These are phyloP conservation scores for Pollenia griseotomentosa DNA, from an alignment of 2,888 invertebrate genomes.

Conservation along the genomic window DNA sequence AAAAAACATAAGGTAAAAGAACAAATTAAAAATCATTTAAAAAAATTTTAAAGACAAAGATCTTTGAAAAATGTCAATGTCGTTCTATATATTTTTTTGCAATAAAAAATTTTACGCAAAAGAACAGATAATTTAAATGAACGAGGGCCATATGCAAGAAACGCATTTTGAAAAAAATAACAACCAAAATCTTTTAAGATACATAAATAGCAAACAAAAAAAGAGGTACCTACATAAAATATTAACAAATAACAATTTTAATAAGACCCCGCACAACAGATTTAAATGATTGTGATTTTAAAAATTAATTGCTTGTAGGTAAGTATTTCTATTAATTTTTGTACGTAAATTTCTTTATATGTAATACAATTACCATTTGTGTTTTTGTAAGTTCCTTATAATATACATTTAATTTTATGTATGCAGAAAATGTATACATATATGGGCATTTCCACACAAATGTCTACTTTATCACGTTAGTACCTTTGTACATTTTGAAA, in stretches of 20 bases:
- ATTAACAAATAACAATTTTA: background rate
- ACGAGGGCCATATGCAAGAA: background rate
- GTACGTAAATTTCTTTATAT: background rate
- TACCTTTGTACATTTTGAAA: too few relatives aligned
- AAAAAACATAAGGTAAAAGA: conserved; percentile 21
- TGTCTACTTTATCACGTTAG: too few relatives aligned
- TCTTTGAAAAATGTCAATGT: conserved; percentile 30
- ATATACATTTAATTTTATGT: background rate
- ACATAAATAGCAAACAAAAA: background rate
- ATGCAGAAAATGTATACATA: too few relatives aligned
- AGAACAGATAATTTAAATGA: background rate
- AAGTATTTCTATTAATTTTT: background rate
- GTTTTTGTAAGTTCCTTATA: background rate
- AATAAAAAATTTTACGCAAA: background rate
- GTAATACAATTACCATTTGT: background rate
- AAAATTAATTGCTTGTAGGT: conserved; percentile 14
- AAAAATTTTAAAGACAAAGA: conserved; percentile 5
- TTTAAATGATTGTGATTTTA: background rate
- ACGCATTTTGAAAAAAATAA: background rate
- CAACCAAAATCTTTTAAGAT: background rate
- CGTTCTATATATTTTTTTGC: background rate
- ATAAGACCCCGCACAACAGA: background rate
- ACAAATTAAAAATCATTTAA: background rate
- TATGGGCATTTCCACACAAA: too few relatives aligned
- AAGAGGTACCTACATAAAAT: background rate